phyloP scores from a whole-genome alignment of 2,797 vertebrate genomes.

The Coilia nasus region DNA sequence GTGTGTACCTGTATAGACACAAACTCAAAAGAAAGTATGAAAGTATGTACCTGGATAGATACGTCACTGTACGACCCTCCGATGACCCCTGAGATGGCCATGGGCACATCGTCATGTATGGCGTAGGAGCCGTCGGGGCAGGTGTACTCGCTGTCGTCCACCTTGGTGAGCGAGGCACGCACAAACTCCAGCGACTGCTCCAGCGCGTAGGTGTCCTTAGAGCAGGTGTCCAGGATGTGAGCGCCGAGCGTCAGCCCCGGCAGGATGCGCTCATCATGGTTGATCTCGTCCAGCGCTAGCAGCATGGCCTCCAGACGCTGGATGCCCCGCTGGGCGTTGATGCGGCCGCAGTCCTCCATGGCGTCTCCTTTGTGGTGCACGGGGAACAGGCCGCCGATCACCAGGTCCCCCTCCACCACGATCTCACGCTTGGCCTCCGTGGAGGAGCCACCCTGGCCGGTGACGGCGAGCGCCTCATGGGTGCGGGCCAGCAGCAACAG shows the following conservation, averaged over 20 bases:
- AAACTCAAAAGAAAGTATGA: no score
- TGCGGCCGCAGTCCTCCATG: constrained; percentile 89
- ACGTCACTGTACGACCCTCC: constrained; percentile 98
- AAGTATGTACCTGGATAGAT: constrained; percentile 90
- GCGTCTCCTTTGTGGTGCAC: constrained; percentile 94
- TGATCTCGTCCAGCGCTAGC: constrained; percentile 94
- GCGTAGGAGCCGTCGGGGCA: constrained; percentile 96
- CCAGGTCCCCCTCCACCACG: constrained; percentile 91
- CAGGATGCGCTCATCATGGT: constrained; percentile 86
- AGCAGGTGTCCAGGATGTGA: constrained; percentile 96
- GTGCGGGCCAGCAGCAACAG: constrained; percentile 70
- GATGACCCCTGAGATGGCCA: constrained; percentile 95
- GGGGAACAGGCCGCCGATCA: constrained; percentile 95
- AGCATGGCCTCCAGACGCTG: constrained; percentile 98
- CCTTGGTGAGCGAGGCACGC: constrained; percentile 92
- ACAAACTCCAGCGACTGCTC: constrained; percentile 98
- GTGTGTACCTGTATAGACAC: no score
- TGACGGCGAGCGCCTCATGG: constrained; percentile 66
- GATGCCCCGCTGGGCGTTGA: constrained; percentile 95
- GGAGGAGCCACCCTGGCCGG: constrained; percentile 70
- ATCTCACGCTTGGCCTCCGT: constrained; percentile 88
- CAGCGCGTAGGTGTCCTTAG: constrained; percentile 96
- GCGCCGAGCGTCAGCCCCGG: constrained; percentile 90
- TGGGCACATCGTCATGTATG: constrained; percentile 88
- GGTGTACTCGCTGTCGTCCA: constrained; percentile 93